Evolutionary conservation across 2,113 vertebrate species (phyloP).

Genomic region (Sphaerodactylus townsendi): DNA sequence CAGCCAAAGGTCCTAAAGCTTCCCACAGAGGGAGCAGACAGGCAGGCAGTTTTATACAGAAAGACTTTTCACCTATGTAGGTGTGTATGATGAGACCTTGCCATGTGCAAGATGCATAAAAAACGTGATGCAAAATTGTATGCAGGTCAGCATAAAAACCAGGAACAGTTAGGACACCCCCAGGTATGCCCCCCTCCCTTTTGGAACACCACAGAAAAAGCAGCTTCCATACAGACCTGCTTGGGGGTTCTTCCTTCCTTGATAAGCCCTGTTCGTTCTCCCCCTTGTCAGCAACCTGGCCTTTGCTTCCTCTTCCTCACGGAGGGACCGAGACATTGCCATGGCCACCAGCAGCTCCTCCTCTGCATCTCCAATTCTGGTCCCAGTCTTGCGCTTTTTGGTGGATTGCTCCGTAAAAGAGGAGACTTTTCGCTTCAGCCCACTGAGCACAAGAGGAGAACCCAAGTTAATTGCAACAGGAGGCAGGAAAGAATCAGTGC

Average conservation of each 20-base stretch:
- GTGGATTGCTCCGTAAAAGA: constrained; percentile 54
- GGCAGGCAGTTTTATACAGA: no score
- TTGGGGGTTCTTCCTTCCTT: constrained; percentile 64
- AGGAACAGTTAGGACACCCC: no score
- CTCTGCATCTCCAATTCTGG: constrained; percentile 66
- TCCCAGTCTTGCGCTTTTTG: constrained; percentile 75
- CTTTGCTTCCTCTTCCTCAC: constrained; percentile 70
- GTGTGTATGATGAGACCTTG: no score
- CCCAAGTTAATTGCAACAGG: constrained; percentile 23
- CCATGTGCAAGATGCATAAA: no score
- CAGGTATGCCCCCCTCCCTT: no score
- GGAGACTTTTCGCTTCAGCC: constrained; percentile 78
- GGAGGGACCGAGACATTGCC: constrained; percentile 90
- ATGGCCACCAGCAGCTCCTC: constrained; percentile 90
- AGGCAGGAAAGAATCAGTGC: constrained; percentile 30
- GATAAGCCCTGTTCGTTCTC: constrained; percentile 56
- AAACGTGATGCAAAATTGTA: no score
- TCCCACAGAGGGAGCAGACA: no score
- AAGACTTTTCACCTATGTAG: no score
- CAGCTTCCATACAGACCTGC: constrained; percentile 18
- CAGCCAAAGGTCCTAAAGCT: no score
- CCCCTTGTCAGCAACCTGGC: constrained; percentile 38
- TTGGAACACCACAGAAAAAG: neutral
- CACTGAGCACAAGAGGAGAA: constrained; percentile 44
- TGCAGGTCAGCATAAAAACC: no score